phyloP scores from a whole-genome alignment of 1,140 invertebrate genomes.

The Prorops nasuta region DNA sequence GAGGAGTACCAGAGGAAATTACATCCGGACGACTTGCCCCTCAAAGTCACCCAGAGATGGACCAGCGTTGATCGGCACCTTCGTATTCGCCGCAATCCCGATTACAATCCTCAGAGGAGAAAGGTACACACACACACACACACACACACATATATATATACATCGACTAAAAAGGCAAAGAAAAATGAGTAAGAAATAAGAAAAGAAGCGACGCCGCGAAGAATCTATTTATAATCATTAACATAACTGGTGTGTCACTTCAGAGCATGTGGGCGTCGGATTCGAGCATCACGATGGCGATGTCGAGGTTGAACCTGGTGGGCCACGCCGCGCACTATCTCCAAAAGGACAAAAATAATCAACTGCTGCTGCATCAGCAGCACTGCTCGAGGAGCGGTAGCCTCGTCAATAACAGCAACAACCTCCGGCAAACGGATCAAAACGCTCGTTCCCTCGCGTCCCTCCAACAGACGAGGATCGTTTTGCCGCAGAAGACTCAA shows the following conservation, averaged over 20 bases:
- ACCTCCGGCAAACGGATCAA: constrained; percentile 17
- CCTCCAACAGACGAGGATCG: constrained; percentile 34
- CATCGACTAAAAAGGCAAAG: too few relatives aligned
- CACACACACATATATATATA: too few relatives aligned
- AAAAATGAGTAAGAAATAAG: too few relatives aligned
- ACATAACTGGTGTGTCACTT: neutral
- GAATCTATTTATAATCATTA: neutral
- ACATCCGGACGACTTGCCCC: constrained; percentile 79
- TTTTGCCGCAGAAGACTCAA: constrained; percentile 35
- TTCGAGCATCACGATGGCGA: constrained; percentile 48
- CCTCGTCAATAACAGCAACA: constrained; percentile 17
- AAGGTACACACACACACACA: constrained; percentile 60
- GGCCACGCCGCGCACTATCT: constrained; percentile 34
- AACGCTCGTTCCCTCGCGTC: constrained; percentile 18
- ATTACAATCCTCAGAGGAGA: constrained; percentile 67
- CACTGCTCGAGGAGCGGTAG: constrained; percentile 1
- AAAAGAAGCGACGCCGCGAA: too few relatives aligned
- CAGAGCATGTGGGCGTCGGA: constrained; percentile 56
- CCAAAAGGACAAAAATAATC: constrained; percentile 26
- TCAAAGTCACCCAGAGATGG: constrained; percentile 81
- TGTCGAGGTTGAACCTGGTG: constrained; percentile 50
- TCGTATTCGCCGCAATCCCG: constrained; percentile 73
- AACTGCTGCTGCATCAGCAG: constrained; percentile 15
- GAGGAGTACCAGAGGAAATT: constrained; percentile 82
- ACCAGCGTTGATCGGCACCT: constrained; percentile 69